Base-by-base conservation (phyloP, 1,140 invertebrate species). In the Dysdera silvatica region DNA sequence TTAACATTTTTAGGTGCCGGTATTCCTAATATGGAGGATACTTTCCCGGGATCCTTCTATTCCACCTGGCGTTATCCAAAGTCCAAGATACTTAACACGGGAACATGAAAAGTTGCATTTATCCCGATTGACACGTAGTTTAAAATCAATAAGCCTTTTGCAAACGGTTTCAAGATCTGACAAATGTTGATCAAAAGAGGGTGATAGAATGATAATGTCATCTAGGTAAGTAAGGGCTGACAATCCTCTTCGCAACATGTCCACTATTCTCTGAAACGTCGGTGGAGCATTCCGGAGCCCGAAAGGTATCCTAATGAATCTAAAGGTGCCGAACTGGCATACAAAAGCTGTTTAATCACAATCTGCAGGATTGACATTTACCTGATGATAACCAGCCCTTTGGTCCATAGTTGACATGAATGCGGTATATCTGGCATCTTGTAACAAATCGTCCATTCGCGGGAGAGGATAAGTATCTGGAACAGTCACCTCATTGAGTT, bases 301-400 rank as follows among this genome's bases (percentile, higher is more conserved):
- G 32, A 51, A 51, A 12, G 0, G 48, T 31, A 52, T 52, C 6
- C 49, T 10, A 16, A 31, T 16, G 20, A 26, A 32, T 8, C 2
- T 52, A 2, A 32, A 52, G 8, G 29, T 32, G 33, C 49, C 49
- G 33, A 52, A 52, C 6, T 14, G 18, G 23, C 43, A 45, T 8
- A 6, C 43, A 45, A 45, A 18, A 0, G 75, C 77, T 1, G 78
- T 78, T 43, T 76, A 74, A 33, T 69, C 41, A 18, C 61, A 73
- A 41, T 73, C 72, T 3, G 68, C 54, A 7, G 51, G 7, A 16
- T 8, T 72, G 40, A 81, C 49, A 26, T 33, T 18, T 16, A 58
- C 41, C 18, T 58, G 56, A 33, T 37, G 33, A 33, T 54, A 54
- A 0, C 52, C 5, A 2, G 29, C n/a, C 18, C 4, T 33, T 33